Conservation (phyloP, 2,113 vertebrate genomes). For the Corydoras sp. region DNA sequence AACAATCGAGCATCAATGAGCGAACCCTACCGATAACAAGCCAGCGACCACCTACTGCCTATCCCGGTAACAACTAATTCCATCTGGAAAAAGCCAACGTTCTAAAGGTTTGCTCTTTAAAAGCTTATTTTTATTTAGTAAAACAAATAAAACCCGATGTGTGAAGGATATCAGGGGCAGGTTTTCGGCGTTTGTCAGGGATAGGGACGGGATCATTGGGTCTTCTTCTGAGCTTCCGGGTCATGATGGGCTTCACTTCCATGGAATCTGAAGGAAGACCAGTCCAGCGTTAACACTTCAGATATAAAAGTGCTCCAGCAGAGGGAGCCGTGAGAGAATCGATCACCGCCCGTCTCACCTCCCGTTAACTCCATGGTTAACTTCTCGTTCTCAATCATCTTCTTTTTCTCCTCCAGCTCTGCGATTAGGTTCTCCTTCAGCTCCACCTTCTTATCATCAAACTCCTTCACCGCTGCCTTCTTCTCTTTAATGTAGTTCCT, state of each 20-base stretch:
- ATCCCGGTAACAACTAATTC: neutral
- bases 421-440: constrained; percentile 96
- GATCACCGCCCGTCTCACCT: constrained; percentile 62
- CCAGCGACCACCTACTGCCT: neutral
- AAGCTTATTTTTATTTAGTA: too few relatives aligned
- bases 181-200: constrained; percentile 95
- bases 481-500: constrained; percentile 97
- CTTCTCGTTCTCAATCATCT: constrained; percentile 98
- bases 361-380: constrained; percentile 97
- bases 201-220: constrained; percentile 97
- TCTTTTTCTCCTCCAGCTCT: constrained; percentile 96
- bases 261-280: constrained; percentile 78
- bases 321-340: neutral
- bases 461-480: constrained; percentile 96
- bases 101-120: too few relatives aligned
- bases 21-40: too few relatives aligned
- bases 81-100: too few relatives aligned
- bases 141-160: too few relatives aligned
- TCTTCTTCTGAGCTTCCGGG: constrained; percentile 85
- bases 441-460: constrained; percentile 98
- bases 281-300: too few relatives aligned
- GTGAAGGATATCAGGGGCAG: constrained; percentile 94
- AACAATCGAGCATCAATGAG: neutral
- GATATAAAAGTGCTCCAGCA: too few relatives aligned
- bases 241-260: constrained; percentile 99